phyloP scores from a whole-genome alignment of 1,140 invertebrate genomes.

The Euura lappo region DNA sequence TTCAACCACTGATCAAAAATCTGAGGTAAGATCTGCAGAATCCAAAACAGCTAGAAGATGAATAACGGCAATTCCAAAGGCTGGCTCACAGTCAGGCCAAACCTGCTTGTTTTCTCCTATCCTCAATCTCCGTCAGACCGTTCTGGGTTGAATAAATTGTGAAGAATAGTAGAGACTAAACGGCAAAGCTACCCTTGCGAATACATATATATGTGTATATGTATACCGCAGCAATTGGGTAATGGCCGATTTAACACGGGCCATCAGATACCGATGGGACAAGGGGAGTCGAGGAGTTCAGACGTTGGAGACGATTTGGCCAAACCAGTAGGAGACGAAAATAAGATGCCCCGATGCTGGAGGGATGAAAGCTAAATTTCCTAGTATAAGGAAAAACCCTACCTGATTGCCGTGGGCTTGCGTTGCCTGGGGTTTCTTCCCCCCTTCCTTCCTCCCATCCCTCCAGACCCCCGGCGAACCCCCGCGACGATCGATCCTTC shows the following conservation, averaged over 20 bases:
- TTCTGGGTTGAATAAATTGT: too few species aligned
- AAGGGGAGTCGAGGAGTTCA: conserved; percentile 23
- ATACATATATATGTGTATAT: not conserved
- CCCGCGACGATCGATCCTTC: too few species aligned
- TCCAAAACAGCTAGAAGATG: too few species aligned
- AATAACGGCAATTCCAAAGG: too few species aligned
- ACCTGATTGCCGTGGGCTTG: conserved; percentile 35
- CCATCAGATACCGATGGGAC: conserved; percentile 44
- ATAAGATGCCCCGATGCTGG: conserved; percentile 17
- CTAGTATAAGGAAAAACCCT: conserved; percentile 31
- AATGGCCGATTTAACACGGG: conserved; percentile 51
- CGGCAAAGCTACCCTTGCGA: too few species aligned
- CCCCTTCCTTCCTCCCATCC: not conserved
- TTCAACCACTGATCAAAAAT: too few species aligned
- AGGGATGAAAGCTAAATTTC: conserved; percentile 20
- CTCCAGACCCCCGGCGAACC: too few species aligned
- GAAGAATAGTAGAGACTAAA: too few species aligned
- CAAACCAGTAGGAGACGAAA: conserved; percentile 21
- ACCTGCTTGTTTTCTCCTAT: too few species aligned
- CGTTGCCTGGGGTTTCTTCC: not conserved
- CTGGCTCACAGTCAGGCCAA: too few species aligned
- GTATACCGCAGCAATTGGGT: conserved; percentile 38
- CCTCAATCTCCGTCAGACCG: too few species aligned
- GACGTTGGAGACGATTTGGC: not conserved
- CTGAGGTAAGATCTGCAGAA: too few species aligned